Base-by-base conservation (phyloP, 2,888 invertebrate species). In the Plemyria rubiginata region DNA sequence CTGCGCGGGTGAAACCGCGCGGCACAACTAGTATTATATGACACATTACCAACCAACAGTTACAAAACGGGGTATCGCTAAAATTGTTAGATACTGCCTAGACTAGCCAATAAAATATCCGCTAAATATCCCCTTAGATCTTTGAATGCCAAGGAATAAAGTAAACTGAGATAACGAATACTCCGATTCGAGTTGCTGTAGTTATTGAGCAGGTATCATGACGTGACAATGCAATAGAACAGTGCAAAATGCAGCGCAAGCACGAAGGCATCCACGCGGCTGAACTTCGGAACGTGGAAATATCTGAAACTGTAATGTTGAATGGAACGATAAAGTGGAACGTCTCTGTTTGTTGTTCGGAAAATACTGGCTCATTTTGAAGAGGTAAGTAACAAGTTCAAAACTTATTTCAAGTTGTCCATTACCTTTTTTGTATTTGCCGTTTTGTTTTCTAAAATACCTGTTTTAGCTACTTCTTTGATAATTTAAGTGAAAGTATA, bases 121-220 rank as follows among this genome's bases (percentile, higher is more conserved):
- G n/a, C n/a, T n/a, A n/a, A n/a, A n/a, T n/a, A n/a, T n/a, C n/a
- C n/a, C n/a, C n/a, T n/a, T n/a, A n/a, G n/a, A n/a, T n/a, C n/a
- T n/a, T n/a, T n/a, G n/a, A n/a, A n/a, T n/a, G n/a, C n/a, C n/a
- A n/a, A n/a, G n/a, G n/a, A n/a, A n/a, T n/a, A 38, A 38, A 38
- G 6, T 9, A 13, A 28, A 53, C 28, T 13, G 22, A 0, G 9
- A 4, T 16, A 9, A 16, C 36, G 49, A 16, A 16, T 22, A n/a
- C 15, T 54, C 36, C 9, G 28, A 46, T 40, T 62, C 58, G 54
- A 58, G 45, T 54, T 46, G 22, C 29, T 40, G 22, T 57, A 50
- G 59, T 62, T 55, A 59, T 13, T 9, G 12, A 4, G 13, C 55
- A 62, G 62, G 65, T 62, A 67, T 67, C 62, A 60, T 55, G 60